Base-by-base conservation (phyloP, 2,113 vertebrate genomes). In the Okapia johnstoni region DNA sequence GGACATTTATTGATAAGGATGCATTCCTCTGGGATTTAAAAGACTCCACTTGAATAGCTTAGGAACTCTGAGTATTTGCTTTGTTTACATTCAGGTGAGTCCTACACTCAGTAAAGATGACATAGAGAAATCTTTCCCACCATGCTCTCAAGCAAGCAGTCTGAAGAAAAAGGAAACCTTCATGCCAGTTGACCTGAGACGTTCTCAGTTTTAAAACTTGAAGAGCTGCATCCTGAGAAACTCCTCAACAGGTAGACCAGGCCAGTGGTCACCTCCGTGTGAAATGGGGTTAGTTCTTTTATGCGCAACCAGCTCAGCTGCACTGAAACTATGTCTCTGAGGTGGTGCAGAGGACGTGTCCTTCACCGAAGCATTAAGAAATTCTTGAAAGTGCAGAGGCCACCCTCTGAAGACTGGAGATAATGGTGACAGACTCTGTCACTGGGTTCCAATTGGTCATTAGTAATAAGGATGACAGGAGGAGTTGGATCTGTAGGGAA, bases 201-300 rank as follows among this genome's bases (percentile, higher is more conserved):
- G 9, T 19, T 17, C 52, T 7, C 19, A 14, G 13, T 26, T 15
- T 17, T 60, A 13, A 63, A 63, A 55, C 11, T 11, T 23, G 46
- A 48, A 48, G 73, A 50, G 16, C 52, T 19, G 21, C 17, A 7
- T 4, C 70, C n/a, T 2, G 13, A 6, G 48, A 88, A 46, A 33
- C 66, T n/a, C 13, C 57, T 66, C 13, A 15, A 28, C 23, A 19
- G n/a, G 17, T 81, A 54, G 66, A n/a, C 10, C 16, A 23, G 15
- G 11, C 48, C 17, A 4, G 14, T 33, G 17, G 25, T 73, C 6
- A 40, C 26, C 52, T 15, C 16, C 5, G 7, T 50, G 4, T 19
- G 6, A 40, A 0, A 3, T 1, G 0, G 5, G 8, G 2, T 3
- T 15, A 33, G 25, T 19, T 25, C 25, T 43, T 9, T 17, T 0